Percentiles rank a stretch among this genome's conserved stretches.
These are phyloP conservation scores for Pseudochromis fuscus DNA, from an alignment of 2,797 vertebrate species.

Conservation along the genomic window DNA sequence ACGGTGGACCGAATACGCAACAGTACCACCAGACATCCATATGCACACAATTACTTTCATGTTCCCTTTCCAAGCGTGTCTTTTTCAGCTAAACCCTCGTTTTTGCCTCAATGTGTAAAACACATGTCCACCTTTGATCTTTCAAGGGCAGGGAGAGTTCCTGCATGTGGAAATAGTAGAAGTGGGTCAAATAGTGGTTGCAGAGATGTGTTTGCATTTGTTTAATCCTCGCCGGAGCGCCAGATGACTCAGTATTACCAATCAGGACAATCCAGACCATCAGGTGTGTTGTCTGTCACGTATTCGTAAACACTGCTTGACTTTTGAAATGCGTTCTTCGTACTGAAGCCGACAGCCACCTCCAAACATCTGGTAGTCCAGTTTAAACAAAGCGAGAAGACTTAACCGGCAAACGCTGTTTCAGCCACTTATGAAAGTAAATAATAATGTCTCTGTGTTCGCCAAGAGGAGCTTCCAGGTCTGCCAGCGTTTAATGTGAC, in stretches of 20 bases:
- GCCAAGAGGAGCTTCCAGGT: slow-evolving; percentile 40
- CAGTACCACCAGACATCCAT: slow-evolving; percentile 35
- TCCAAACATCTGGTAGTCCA: slow-evolving; percentile 37
- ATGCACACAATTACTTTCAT: slow-evolving; percentile 61
- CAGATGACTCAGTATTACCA: slow-evolving; percentile 30
- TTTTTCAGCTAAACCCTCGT: slow-evolving; percentile 33
- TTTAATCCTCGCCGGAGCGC: slow-evolving; percentile 26
- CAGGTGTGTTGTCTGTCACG: slow-evolving; percentile 27
- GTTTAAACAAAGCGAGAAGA: slow-evolving; percentile 31
- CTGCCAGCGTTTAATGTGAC: slow-evolving; percentile 54
- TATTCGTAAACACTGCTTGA: slow-evolving; percentile 10
- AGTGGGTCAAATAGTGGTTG: slow-evolving; percentile 59
- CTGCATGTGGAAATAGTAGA: slow-evolving; percentile 64
- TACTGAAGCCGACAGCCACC: slow-evolving; percentile 21
- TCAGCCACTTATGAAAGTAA: slow-evolving; percentile 37
- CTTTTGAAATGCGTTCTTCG: slow-evolving; percentile 26
- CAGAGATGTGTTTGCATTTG: slow-evolving; percentile 28
- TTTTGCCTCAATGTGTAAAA: slow-evolving; percentile 68
- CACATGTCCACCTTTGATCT: slow-evolving; percentile 73
- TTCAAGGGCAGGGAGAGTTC: slow-evolving; percentile 46
- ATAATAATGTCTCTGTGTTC: slow-evolving; percentile 31
- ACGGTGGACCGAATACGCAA: slow-evolving; percentile 8
- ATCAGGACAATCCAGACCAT: slow-evolving; percentile 5
- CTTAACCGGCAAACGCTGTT: slow-evolving; percentile 16
- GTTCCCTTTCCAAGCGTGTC: slow-evolving; percentile 42